These are phyloP conservation scores for Imbricaverruca yamaguchii DNA, from an alignment of 2,888 invertebrate species.

Conservation along the genomic window DNA sequence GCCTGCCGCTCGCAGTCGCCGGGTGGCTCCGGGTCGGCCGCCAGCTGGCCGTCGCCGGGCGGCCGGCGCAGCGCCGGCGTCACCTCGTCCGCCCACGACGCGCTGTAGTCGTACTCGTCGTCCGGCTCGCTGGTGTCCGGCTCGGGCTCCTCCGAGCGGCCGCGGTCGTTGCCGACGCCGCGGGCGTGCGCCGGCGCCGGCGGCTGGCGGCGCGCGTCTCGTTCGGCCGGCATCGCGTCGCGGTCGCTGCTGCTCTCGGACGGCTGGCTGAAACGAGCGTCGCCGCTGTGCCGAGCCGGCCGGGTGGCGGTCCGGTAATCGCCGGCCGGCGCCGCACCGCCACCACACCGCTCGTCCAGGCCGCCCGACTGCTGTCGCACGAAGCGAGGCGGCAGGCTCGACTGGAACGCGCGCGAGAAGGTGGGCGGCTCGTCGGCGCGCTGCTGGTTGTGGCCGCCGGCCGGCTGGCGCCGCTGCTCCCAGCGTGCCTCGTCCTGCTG, in stretches of 20 bases:
- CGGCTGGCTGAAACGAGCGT: not conserved
- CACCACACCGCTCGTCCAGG: slow-evolving; percentile 41
- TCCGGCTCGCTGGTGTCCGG: not conserved
- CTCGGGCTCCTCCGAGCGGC: not conserved
- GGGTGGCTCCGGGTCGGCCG: not conserved
- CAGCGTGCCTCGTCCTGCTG: slow-evolving; percentile 72
- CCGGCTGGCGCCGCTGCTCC: slow-evolving; percentile 28
- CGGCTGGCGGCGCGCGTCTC: not conserved
- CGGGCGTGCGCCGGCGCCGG: not conserved
- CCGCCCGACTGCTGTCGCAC: slow-evolving; percentile 56
- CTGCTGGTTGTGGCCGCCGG: slow-evolving; percentile 17
- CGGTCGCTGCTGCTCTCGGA: not conserved
- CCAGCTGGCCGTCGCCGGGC: not conserved
- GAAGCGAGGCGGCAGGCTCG: slow-evolving; percentile 77
- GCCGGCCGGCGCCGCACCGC: not conserved
- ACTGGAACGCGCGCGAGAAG: slow-evolving; percentile 68
- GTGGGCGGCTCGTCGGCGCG: slow-evolving; percentile 44
- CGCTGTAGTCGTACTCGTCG: not conserved
- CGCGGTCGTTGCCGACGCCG: not conserved
- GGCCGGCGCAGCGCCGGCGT: slow-evolving; percentile 1
- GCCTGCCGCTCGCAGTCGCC: not conserved
- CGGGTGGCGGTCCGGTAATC: not conserved
- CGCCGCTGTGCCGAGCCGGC: not conserved
- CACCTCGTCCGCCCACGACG: slow-evolving; percentile 9
- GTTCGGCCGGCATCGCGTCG: not conserved